Percentiles rank a stretch among this genome's conserved stretches.
Conservation (phyloP, 2,797 vertebrate species). For the Cygnus olor region DNA sequence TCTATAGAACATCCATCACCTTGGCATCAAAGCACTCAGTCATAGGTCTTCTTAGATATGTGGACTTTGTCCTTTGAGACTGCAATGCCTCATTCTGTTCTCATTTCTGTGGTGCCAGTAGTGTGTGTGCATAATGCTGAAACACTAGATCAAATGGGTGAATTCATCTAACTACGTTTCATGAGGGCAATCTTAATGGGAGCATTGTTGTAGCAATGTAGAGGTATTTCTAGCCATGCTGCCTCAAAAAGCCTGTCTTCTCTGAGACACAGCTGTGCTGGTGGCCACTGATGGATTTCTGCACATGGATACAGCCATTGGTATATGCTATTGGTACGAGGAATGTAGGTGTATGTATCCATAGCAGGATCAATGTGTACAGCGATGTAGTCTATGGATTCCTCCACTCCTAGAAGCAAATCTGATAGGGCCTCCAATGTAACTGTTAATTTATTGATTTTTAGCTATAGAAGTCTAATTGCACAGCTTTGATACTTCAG, state of each 20-base stretch:
- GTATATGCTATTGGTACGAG: background rate
- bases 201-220: background rate
- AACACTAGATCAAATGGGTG: background rate
- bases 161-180: background rate
- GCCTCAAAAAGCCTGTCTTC: background rate
- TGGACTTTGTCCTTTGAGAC: background rate
- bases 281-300: background rate
- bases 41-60: rapidly evolving
- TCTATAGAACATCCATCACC: background rate
- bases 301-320: background rate
- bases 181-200: background rate
- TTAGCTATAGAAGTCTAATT: background rate
- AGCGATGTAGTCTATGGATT: rapidly evolving
- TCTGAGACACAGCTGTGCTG: background rate
- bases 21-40: background rate
- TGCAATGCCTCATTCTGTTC: background rate
- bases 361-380: background rate
- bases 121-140: rapidly evolving
- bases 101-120: background rate
- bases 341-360: background rate
- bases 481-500: background rate
- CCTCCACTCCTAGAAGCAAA: background rate
- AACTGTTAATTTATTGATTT: background rate
- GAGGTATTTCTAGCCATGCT: background rate
- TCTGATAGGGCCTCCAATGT: background rate